Base-by-base conservation (phyloP, 2,888 invertebrate species). In the Nomada goodeniana region DNA sequence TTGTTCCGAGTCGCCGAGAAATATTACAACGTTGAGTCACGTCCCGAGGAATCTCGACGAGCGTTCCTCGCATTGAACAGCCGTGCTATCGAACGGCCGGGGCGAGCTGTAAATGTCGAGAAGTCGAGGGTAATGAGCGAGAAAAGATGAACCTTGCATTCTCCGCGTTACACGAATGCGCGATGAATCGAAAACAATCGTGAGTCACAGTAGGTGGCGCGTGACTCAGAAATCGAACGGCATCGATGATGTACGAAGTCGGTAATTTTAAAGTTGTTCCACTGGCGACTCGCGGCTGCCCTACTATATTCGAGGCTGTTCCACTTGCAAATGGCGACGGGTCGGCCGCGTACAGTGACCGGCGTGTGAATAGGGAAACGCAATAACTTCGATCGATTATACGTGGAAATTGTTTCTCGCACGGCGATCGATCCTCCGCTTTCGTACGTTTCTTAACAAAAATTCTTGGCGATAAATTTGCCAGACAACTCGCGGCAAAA, bases 11-110 rank as follows among this genome's bases (percentile, higher is more conserved):
- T 75, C 59, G 69, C 81, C 44, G 36, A 64, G 84, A 67, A 79
- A 84, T 84, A 77, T 77, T 77, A 74, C 73, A 69, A 69, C 50
- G 86, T 88, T 88, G 86, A 88, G 86, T 88, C 86, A 84, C 79
- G 82, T 86, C 84, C 78, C 47, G 71, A 60, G 82, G 79, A 84
- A 82, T 73, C 74, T 88, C 82, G 72, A 75, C 77, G 85, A 80
- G 82, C 79, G 76, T 70, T 73, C 20, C 67, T 44, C 69, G 78
- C 76, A 80, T 80, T 57, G 13, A 77, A 87, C 83, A 86, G 82
- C 23, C 53, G 64, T 60, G 29, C 57, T 23, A 52, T 68, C 47
- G 79, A 82, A 64, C 44, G 20, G 64, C 50, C 57, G 67, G 73
- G 77, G 69, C 29, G 73, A 82, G 74, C 36, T 76, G 84, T 79